Conservation (phyloP, 2,113 vertebrate genomes). For the Turnix velox region DNA sequence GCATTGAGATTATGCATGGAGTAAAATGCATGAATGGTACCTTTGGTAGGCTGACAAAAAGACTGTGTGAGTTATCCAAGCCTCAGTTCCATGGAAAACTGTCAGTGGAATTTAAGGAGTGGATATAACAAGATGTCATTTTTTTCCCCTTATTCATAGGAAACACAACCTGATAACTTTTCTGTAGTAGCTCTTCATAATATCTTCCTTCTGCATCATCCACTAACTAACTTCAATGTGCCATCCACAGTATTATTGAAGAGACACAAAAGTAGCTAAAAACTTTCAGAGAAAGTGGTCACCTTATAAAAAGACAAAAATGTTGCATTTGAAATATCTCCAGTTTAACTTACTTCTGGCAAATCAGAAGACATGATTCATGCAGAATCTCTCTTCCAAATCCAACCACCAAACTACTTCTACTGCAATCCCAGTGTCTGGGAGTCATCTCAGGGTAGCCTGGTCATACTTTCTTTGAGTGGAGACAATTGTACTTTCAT, state of each 20-base stretch:
- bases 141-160: not conserved
- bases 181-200: not conserved
- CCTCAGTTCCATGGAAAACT: not conserved
- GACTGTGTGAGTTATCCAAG: not conserved
- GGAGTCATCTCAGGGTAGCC: not conserved
- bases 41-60: not conserved
- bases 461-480: rapidly evolving
- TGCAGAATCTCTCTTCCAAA: not conserved
- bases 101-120: not conserved
- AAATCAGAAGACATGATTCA: not conserved
- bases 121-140: not conserved
- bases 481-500: not conserved
- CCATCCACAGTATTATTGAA: not conserved
- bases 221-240: not conserved
- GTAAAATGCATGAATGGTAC: not conserved
- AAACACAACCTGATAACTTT: not conserved
- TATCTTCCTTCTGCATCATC: not conserved
- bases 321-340: not conserved
- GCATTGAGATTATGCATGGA: not conserved
- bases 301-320: not conserved
- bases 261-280: not conserved
- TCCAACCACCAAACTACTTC: not conserved
- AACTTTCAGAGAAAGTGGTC: not conserved
- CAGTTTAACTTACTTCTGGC: not conserved
- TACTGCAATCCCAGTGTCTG: not conserved